These are phyloP conservation scores for Triplophysa bombifrons DNA, from an alignment of 2,797 vertebrate genomes.

Conservation along the genomic window DNA sequence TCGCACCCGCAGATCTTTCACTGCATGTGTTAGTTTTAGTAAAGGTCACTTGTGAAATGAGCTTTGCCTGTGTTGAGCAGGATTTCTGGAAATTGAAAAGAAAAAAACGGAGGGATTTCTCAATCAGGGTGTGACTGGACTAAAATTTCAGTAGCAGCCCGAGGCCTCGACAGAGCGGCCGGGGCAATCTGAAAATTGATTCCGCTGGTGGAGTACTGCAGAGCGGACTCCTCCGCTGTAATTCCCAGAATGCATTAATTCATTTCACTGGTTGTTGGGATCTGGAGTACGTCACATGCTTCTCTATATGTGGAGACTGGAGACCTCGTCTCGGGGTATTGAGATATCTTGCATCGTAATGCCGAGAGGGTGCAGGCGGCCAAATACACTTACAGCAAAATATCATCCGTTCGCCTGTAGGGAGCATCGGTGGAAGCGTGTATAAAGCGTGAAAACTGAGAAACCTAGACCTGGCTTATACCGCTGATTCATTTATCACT, in stretches of 20 bases:
- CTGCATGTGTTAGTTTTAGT: slow-evolving; percentile 52
- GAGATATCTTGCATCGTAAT: slow-evolving; percentile 32
- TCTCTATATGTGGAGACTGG: slow-evolving; percentile 33
- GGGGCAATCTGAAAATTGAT: slow-evolving; percentile 56
- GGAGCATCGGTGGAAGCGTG: slow-evolving; percentile 55
- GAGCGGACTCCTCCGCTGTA: slow-evolving; percentile 43
- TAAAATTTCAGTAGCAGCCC: slow-evolving; percentile 27
- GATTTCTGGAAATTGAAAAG: slow-evolving; percentile 12
- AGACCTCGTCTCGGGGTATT: slow-evolving; percentile 21
- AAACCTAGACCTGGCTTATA: slow-evolving; percentile 63
- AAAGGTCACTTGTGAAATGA: slow-evolving; percentile 60
- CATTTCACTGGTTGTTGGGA: slow-evolving; percentile 26
- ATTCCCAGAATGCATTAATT: slow-evolving; percentile 49
- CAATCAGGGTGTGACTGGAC: slow-evolving; percentile 52
- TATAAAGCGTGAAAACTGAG: slow-evolving; percentile 45
- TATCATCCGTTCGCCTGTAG: slow-evolving; percentile 61
- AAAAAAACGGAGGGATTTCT: slow-evolving; percentile 48
- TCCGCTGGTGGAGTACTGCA: slow-evolving; percentile 29
- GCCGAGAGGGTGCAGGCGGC: slow-evolving; percentile 29
- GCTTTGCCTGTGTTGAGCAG: slow-evolving; percentile 47
- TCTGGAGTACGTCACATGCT: slow-evolving; percentile 26
- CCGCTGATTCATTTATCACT: slow-evolving; percentile 70
- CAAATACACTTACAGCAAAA: slow-evolving; percentile 67
- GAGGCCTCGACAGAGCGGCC: slow-evolving; percentile 34
- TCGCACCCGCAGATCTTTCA: slow-evolving; percentile 30